A percentile compares a stretch with the other conserved stretches of the same genome.
Conservation (phyloP, 2,888 invertebrate species). For the Cataglyphis livida region DNA sequence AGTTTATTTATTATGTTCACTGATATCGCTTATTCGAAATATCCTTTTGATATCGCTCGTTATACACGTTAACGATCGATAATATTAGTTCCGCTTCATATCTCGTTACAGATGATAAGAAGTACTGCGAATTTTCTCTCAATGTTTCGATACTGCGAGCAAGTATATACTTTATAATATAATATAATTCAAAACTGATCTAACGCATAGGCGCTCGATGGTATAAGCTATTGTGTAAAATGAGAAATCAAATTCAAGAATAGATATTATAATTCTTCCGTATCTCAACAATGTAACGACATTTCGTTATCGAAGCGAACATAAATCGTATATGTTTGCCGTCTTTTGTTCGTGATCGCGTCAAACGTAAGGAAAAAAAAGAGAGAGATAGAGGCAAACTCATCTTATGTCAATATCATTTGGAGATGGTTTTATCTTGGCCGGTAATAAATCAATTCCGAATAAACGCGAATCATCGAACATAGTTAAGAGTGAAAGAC, state of each 20-base stretch:
- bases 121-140: neutral
- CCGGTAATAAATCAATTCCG: slow-evolving; percentile 68
- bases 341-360: slow-evolving; percentile 49
- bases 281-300: slow-evolving; percentile 49
- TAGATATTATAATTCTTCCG: slow-evolving; percentile 40
- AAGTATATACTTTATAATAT: neutral
- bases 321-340: slow-evolving; percentile 71
- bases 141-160: neutral
- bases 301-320: slow-evolving; percentile 76
- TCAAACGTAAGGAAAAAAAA: slow-evolving; percentile 27
- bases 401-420: slow-evolving; percentile 61
- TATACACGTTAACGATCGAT: slow-evolving; percentile 20
- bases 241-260: slow-evolving; percentile 36
- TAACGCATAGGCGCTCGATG: neutral
- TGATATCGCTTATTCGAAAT: neutral
- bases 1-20: slow-evolving; percentile 22
- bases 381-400: slow-evolving; percentile 28
- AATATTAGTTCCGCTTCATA: slow-evolving; percentile 17
- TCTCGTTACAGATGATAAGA: slow-evolving; percentile 6
- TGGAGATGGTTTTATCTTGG: slow-evolving; percentile 63
- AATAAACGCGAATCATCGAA: slow-evolving; percentile 60
- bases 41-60: neutral
- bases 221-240: neutral
- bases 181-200: neutral
- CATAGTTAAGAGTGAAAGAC: slow-evolving; percentile 17